Evolutionary conservation across 2,113 vertebrate species (phyloP).

Genomic region (Pluvianellus socialis): DNA sequence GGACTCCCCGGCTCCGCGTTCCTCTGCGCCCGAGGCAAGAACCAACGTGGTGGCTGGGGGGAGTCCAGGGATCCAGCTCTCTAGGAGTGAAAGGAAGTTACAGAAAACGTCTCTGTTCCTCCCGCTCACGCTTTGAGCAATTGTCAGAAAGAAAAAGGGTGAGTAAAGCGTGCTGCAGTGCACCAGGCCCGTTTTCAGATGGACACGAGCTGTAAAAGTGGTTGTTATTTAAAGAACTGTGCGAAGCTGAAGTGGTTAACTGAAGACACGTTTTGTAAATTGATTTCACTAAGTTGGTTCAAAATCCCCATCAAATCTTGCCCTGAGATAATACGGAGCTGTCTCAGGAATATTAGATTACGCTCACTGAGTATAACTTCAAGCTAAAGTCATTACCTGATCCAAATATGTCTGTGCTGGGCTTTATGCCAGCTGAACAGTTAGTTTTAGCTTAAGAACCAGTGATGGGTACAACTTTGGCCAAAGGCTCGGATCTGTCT

Average conservation of each 20-base stretch:
- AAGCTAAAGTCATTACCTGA: not conserved
- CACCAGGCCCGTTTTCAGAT: not conserved
- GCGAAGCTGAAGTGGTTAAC: not conserved
- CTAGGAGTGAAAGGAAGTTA: not conserved
- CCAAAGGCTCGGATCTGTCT: not conserved
- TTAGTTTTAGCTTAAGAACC: not conserved
- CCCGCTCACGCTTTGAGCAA: not conserved
- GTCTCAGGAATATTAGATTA: not conserved
- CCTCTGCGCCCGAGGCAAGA: not conserved
- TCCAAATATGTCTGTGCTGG: not conserved
- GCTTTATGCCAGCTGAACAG: not conserved
- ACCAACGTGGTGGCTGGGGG: too few species aligned
- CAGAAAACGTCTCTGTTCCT: not conserved
- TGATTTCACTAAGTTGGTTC: not conserved
- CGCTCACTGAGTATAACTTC: not conserved
- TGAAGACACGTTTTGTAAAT: not conserved
- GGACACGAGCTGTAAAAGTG: not conserved
- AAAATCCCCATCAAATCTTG: not conserved
- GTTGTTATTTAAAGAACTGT: not conserved
- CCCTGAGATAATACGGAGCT: not conserved
- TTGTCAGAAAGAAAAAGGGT: not conserved
- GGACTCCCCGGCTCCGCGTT: not conserved
- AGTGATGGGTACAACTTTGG: not conserved
- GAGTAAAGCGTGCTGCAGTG: not conserved
- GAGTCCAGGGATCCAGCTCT: not conserved